Conservation (phyloP, 2,888 invertebrate genomes). For the Phoronis australis region DNA sequence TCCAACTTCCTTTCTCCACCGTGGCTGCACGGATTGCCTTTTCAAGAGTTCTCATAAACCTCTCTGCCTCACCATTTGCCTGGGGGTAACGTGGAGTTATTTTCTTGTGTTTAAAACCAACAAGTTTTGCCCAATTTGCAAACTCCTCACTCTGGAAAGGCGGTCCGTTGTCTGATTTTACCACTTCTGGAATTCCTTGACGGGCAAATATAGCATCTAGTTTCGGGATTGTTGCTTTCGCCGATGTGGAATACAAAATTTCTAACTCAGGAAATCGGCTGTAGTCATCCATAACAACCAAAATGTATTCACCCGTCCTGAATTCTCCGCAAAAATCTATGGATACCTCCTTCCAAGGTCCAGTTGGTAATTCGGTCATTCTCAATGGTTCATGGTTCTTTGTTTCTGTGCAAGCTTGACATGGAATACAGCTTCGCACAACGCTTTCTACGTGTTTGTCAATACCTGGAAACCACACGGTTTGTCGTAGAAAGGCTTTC, state of each 20-base stretch:
- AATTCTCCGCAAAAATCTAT: conserved; percentile 5
- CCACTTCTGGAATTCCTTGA: conserved; percentile 2
- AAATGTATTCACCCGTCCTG: not conserved
- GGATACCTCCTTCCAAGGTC: conserved; percentile 5
- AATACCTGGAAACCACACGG: conserved; percentile 12
- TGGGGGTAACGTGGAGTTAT: conserved; percentile 9
- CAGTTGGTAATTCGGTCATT: conserved; percentile 6
- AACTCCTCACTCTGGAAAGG: conserved; percentile 8
- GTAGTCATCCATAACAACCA: conserved; percentile 9
- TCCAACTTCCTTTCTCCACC: conserved; percentile 2
- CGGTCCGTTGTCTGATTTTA: conserved; percentile 10
- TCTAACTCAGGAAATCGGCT: conserved; percentile 9
- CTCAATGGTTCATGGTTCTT: conserved; percentile 5
- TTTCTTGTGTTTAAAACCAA: conserved; percentile 9
- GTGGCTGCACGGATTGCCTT: conserved; percentile 3
- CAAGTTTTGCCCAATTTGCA: conserved; percentile 1
- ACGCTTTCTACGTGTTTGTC: conserved; percentile 9
- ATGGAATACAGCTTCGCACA: conserved; percentile 12
- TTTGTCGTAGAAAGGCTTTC: too few species aligned
- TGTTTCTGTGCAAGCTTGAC: conserved; percentile 2
- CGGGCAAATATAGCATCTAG: conserved; percentile 10
- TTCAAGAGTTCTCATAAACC: conserved; percentile 6
- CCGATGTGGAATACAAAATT: conserved; percentile 7
- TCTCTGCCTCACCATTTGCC: conserved; percentile 7
- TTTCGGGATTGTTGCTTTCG: conserved; percentile 9